Evolutionary conservation across 2,888 invertebrate genomes (phyloP), one percentile per base, ranked within the genome.

Genomic region (Caenorhabditis panamensis): DNA sequence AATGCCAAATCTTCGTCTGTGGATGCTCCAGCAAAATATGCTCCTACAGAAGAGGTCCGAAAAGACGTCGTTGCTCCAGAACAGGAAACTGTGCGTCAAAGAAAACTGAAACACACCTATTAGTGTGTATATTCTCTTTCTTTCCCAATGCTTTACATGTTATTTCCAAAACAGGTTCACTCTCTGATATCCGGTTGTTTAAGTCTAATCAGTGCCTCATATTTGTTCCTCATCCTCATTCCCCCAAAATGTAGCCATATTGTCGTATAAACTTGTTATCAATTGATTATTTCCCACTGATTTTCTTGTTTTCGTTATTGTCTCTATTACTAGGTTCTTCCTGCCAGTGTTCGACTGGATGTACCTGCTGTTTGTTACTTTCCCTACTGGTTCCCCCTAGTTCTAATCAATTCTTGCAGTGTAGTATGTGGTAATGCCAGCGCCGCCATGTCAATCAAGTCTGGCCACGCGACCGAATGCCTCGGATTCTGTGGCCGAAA

Each of bases 401-500:
- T 49, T 47, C 3, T 16, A 13, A 20, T 3, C 6, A 1, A 47
- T 11, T 26, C 13, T 76, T 76, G 9, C 62, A 76, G 67, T 59
- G 51, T 72, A 61, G 66, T 71, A 79, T 79, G 78, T 79, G 78
- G 78, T 79, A 79, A 79, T 79, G 78, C 67, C 66, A 59, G 64
- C 78, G 61, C 59, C 56, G 71, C 61, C 66, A 77, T 77, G 77
- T 69, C 77, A 63, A 28, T 59, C 44, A 63, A 51, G 75, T 67
- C 77, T 68, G 77, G 64, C 77, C 64, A 69, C 77, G 77, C 58
- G 77, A 67, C 61, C 16, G 51, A 51, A 59, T 85, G 85, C 28
- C 85, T 83, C 54, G 85, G 84, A 16, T 85, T 84, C 72, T 85
- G 85, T 61, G 85, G 84, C 41, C 63, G 82, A 47, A 63, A 53